Conservation (phyloP, 2,113 vertebrate species). For the Muntiacus muntjak region DNA sequence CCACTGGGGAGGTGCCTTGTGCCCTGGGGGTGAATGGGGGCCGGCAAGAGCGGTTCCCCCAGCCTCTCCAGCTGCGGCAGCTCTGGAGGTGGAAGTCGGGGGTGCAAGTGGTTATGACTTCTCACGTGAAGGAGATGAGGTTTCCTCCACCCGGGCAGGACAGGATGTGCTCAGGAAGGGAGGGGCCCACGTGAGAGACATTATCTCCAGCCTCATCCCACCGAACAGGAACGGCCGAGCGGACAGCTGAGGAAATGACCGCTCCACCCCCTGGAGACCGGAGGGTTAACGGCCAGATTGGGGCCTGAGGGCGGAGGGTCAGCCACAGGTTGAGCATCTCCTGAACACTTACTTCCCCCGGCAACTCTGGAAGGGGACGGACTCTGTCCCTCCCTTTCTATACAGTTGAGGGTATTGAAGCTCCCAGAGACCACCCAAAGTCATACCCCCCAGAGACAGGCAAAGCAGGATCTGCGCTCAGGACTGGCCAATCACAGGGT, state of each 20-base stretch:
- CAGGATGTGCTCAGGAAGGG: neutral
- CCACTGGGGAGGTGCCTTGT: neutral
- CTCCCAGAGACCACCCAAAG: neutral
- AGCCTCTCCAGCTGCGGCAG: neutral
- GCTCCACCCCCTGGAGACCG: neutral
- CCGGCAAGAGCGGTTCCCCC: neutral
- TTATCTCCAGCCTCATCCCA: neutral
- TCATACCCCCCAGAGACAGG: neutral
- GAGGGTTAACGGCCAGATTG: neutral
- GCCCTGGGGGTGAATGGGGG: neutral
- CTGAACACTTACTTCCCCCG: neutral
- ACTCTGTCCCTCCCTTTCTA: neutral
- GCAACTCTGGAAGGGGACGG: neutral
- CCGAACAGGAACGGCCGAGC: neutral
- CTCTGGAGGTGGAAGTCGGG: neutral
- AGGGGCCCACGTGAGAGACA: neutral
- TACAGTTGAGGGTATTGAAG: neutral
- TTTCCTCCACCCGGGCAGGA: fast-evolving
- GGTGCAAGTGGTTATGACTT: neutral
- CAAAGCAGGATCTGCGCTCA: neutral
- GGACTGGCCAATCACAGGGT: neutral
- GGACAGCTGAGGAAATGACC: neutral
- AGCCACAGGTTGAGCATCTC: neutral
- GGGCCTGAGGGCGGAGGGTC: neutral
- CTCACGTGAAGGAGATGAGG: neutral